Percentiles rank a stretch among this genome's conserved stretches.
Conservation (phyloP, 2,797 vertebrate genomes). For the Coccyzus lansbergi region DNA sequence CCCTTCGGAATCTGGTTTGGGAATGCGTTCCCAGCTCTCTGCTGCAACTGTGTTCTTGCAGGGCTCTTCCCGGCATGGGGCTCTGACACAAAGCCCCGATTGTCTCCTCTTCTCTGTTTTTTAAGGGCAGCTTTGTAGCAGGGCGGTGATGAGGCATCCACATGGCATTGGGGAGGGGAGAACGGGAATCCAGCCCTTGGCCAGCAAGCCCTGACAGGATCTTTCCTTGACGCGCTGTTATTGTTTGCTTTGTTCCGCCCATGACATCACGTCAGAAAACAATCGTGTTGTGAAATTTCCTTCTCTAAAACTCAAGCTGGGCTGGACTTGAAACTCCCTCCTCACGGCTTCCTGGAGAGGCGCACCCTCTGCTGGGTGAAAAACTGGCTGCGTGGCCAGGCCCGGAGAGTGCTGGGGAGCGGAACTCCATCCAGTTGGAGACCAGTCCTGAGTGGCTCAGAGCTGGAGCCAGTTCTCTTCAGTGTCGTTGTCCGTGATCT, state of each 20-base stretch:
- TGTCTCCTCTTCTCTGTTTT: neutral
- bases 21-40: neutral
- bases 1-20: neutral
- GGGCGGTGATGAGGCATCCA: neutral
- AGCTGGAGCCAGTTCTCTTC: no score
- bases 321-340: neutral
- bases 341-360: neutral
- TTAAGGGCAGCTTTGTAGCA: neutral
- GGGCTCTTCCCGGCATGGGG: neutral
- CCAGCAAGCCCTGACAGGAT: neutral
- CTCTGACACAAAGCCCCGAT: neutral
- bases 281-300: neutral
- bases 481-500: no score
- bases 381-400: no score
- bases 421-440: no score
- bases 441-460: no score
- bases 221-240: neutral
- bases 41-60: neutral
- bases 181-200: accelerated
- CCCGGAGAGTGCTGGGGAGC: no score
- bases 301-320: neutral
- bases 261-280: neutral
- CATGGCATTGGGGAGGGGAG: neutral
- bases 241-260: neutral
- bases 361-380: no score